Evolutionary conservation across 2,888 invertebrate genomes (phyloP), one percentile per base, ranked within the genome.

Genomic region (Bimastos eiseni): DNA sequence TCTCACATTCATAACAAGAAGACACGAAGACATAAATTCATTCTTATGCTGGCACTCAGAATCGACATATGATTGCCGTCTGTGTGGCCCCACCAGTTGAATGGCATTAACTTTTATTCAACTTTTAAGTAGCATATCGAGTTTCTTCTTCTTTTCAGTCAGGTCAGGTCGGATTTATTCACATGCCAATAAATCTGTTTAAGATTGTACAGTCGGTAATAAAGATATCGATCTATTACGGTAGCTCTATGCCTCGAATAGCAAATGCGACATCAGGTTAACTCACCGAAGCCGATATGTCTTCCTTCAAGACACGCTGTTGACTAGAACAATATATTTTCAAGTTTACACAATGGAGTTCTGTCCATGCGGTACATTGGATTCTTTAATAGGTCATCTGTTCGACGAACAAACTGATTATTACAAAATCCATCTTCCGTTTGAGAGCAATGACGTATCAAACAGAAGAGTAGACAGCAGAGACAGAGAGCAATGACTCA

Each of bases 221-320:
- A 86, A 86, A 86, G 36, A 86, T 37, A 86, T 19, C 86, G 17
- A 86, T 86, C 86, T 86, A 86, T 86, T 84, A 19, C 84, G 15
- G 33, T 36, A 84, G 84, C 84, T 19, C 34, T 84, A n/a, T 84
- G 34, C 84, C 84, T 36, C 6, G 86, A 34, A 34, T 86, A 86
- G 86, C 36, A 36, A 36, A 86, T 86, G 86, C 4, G 34, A 86
- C 36, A 86, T 37, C 34, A 86, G 86, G 36, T 86, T 36, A 86
- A 34, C 86, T 86, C 34, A 36, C 17, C 24, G 17, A 37, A 36
- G 36, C 36, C 86, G 36, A 86, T 86, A 86, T 37, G 86, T 86
- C 37, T 86, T 37, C 4, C 8, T 86, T 86, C 86, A 33, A 34
- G 37, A 30, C 34, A 34, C 19, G 15, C 86, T 36, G 36, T 86